Conservation (phyloP, 2,113 vertebrate genomes). For the Tragelaphus scriptus region DNA sequence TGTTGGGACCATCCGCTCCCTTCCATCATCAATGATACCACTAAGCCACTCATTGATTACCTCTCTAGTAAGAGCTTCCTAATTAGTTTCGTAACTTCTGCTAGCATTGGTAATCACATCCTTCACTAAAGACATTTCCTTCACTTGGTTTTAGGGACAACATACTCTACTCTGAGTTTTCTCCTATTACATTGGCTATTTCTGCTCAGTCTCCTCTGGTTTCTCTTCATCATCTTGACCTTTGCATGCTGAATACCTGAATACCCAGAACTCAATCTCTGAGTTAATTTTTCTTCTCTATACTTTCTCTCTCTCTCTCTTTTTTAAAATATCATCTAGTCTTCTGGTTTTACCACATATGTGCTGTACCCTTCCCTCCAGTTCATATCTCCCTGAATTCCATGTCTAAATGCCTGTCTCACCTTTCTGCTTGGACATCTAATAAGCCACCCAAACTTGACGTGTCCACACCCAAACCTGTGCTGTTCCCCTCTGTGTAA, state of each 20-base stretch:
- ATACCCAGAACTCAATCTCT: neutral
- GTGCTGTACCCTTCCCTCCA: neutral
- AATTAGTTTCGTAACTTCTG: neutral
- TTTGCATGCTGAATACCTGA: neutral
- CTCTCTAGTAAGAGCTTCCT: neutral
- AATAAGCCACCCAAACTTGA: neutral
- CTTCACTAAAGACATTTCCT: neutral
- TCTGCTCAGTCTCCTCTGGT: neutral
- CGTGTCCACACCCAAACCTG: neutral
- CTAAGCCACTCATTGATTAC: neutral
- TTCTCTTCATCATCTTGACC: neutral
- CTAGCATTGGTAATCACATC: fast-evolving
- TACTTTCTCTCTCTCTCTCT: neutral
- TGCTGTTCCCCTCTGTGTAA: neutral
- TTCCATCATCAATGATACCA: neutral
- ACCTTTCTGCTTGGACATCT: neutral
- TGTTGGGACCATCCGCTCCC: neutral
- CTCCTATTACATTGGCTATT: neutral
- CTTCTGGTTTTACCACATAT: neutral
- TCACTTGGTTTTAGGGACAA: neutral
- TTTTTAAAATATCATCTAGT: neutral
- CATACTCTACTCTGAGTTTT: neutral
- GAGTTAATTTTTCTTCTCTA: neutral
- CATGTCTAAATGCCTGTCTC: neutral
- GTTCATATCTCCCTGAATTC: neutral